Evolutionary conservation across 2,797 vertebrate species (phyloP), one percentile per base, ranked within the genome.

Genomic region (Syngnathus rostellatus): DNA sequence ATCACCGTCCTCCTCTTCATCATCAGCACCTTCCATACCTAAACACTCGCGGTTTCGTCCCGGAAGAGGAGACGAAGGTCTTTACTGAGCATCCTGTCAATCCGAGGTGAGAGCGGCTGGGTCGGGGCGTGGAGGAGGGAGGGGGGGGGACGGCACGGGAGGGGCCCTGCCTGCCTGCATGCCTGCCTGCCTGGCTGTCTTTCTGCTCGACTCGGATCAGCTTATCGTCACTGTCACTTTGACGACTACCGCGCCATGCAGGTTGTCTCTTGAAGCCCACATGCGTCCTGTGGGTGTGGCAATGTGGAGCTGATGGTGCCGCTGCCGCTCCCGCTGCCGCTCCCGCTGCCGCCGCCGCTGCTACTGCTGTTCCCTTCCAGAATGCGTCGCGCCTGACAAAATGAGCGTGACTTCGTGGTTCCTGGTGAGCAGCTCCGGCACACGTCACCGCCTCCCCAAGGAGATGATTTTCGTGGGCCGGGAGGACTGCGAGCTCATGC

Each of bases 331-430:
- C 25, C 31, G 19, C n/a, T n/a, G n/a, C 3, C 3, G 3, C 31
- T 31, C n/a, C n/a, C n/a, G n/a, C n/a, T n/a, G n/a, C n/a, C n/a
- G 31, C 31, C 3, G 31, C 31, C 31, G 31, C 31, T 31, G 31
- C 31, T 31, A 31, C 38, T 39, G 38, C 19, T 6, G 3, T 37
- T 31, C 16, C 62, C 21, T 80, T 76, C 82, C 84, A 92, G 89
- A 78, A 90, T 91, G 90, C 81, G 50, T 75, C 81, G 79, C 69
- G 69, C 68, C 73, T 80, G 78, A 81, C 89, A 96, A 95, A 90
- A 98, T 98, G 96, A 98, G 95, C 77, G 91, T 98, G 88, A 98
- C 96, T 70, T 97, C 95, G 64, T 98, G 96, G 96, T 98, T 98
- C 90, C 91, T 98, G 91, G 96, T 98, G 84, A 97, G 94, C 93